Base-by-base conservation (phyloP, 2,113 vertebrate species). In the Emberiza fucata region DNA sequence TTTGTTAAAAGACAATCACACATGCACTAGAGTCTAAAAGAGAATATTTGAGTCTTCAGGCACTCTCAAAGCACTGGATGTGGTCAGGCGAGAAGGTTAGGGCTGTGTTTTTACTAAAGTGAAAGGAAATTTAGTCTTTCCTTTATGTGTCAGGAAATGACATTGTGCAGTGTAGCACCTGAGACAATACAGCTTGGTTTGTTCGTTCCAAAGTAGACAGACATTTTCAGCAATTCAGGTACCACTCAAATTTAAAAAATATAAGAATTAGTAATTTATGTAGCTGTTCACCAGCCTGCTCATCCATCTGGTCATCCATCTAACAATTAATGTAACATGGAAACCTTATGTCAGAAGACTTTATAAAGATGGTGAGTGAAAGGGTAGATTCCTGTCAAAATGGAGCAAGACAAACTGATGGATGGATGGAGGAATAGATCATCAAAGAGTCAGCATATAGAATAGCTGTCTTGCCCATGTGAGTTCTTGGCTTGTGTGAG, bases 1-100 rank as follows among this genome's bases (percentile, higher is more conserved):
- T 93, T 96, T 97, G 81, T 97, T 90, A 94, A 93, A 93, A 96
- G 93, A 91, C 93, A 97, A 95, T 86, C 86, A 82, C 70, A 68
- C 42, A 14, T 68, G 59, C 73, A 72, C 13, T 37, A 45, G 28
- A 40, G 54, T 92, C 47, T 90, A 48, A 84, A 86, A 65, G 42
- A 63, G 20, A 20, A 14, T 65, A 50, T 87, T 71, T 79, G 59
- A 75, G 57, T n/a, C 1, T 83, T 78, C 44, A 76, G 47, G 42
- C 21, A 42, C 5, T 72, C 56, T 57, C 53, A 70, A 72, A 79
- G 44, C 44, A 60, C 44, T 77, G 50, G 10, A 11, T 56, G 21
- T 23, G 89, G 54, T 88, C 64, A 75, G 65, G 24, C 23, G 81
- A 40, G 40, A 94, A 45, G 14, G 11, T 11, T 12, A 81, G 50